Conservation (phyloP, 2,797 vertebrate genomes). For the Micromesistius poutassou region DNA sequence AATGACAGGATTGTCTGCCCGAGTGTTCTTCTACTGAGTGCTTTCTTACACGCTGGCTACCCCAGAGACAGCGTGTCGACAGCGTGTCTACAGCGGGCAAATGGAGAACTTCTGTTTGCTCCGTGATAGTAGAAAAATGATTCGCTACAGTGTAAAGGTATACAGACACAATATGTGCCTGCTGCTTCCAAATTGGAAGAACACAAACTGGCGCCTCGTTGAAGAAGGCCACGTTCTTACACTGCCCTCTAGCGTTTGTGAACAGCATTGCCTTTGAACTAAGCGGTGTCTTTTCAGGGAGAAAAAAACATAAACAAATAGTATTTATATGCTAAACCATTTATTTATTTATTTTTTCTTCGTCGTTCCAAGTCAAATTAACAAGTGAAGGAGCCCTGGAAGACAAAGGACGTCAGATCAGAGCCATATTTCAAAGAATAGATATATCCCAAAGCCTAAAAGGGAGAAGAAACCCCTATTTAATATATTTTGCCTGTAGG, state of each 20-base stretch:
- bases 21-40: too few species aligned
- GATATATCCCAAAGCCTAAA: too few species aligned
- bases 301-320: neutral
- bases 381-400: neutral
- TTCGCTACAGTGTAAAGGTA: too few species aligned
- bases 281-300: neutral
- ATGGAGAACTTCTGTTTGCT: too few species aligned
- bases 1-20: too few species aligned
- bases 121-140: too few species aligned
- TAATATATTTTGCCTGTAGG: neutral
- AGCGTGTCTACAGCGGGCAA: too few species aligned
- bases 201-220: neutral
- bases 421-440: neutral
- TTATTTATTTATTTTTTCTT: neutral
- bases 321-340: neutral
- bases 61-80: too few species aligned
- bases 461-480: too few species aligned
- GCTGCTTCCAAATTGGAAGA: neutral
- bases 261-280: neutral
- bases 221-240: neutral
- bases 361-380: neutral
- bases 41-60: too few species aligned
- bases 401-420: neutral
- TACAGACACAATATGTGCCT: too few species aligned
- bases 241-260: slow-evolving; percentile 34